Base-by-base conservation (phyloP, 2,113 vertebrate genomes). In the Crotalus helleri region DNA sequence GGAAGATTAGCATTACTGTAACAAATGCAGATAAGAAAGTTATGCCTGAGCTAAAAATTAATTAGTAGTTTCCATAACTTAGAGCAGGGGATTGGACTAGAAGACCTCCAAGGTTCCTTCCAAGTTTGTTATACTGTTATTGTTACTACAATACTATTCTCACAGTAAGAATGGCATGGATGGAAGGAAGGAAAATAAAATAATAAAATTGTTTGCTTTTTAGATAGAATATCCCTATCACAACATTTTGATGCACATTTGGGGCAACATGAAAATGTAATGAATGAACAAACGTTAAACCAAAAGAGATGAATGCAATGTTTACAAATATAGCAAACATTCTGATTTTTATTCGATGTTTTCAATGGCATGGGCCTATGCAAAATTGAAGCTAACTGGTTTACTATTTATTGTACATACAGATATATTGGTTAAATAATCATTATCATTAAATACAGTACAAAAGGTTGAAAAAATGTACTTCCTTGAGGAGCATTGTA, bases 401-500 rank as follows among this genome's bases (percentile, higher is more conserved):
- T 69, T 81, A 81, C 6, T 81, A 44, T 81, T 81, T 85, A 90
- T 55, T 29, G 6, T 85, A 69, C 12, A 39, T 54, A 39, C 13
- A 26, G 7, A 44, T 29, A 64, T 15, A 55, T 49, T 59, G 46
- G 49, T 33, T 3, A 46, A 85, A 17, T 53, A 39, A 90, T 1
- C n/a, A 54, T 17, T 61, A 69, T n/a, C 7, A 46, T 51, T 87
- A 3, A 89, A 93, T 24, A 19, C 26, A 89, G 92, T 24, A 19
- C 26, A 8, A 92, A 15, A 2, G 86, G 0, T 7, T 10, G 7
- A 81, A 81, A 81, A 6, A 93, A 89, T 4, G 46, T 90, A 94
- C 94, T 95, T 95, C 95, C 94, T 94, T 92, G 96, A 98, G 97
- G 97, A 98, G 97, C 98, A 97, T 96, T 95, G 96, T 90, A 87